Percentiles rank a stretch among this genome's conserved stretches.
Conservation (phyloP, 37 sponge, comb jelly and placozoan species). For the Beroe ovata region DNA sequence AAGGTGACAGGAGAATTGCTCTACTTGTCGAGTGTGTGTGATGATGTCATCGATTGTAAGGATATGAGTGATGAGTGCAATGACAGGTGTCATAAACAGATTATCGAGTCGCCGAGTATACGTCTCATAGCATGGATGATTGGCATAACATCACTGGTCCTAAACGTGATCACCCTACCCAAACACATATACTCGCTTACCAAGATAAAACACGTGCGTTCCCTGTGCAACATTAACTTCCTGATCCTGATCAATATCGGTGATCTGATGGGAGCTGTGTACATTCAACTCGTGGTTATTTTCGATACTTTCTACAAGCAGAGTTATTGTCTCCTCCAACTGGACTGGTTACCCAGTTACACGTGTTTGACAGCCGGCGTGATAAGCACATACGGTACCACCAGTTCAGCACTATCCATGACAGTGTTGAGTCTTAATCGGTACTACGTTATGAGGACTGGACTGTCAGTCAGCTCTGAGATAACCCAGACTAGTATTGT, state of each 20-base stretch:
- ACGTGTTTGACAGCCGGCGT: neutral
- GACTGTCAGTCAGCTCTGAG: neutral
- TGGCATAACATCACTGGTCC: neutral
- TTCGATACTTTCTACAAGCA: neutral
- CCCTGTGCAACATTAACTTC: neutral
- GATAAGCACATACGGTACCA: neutral
- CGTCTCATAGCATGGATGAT: neutral
- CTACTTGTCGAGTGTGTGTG: neutral
- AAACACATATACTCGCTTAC: neutral
- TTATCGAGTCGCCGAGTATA: neutral
- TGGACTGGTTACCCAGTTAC: neutral
- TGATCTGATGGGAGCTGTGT: slow-evolving; percentile 3
- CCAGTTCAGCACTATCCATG: slow-evolving; percentile 1
- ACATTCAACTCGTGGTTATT: neutral
- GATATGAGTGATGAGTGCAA: slow-evolving; percentile 15
- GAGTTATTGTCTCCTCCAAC: neutral
- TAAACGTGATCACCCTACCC: neutral
- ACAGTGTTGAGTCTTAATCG: slow-evolving; percentile 9
- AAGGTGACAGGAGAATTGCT: neutral
- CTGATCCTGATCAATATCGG: neutral
- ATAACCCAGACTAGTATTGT: neutral
- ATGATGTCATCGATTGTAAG: slow-evolving; percentile 2
- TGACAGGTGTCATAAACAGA: slow-evolving; percentile 3
- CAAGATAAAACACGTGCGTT: neutral
- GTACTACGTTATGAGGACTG: neutral